Evolutionary conservation across 2,797 vertebrate species (phyloP), one percentile per base, ranked within the genome.

Genomic region (Sebastiscus tertius): DNA sequence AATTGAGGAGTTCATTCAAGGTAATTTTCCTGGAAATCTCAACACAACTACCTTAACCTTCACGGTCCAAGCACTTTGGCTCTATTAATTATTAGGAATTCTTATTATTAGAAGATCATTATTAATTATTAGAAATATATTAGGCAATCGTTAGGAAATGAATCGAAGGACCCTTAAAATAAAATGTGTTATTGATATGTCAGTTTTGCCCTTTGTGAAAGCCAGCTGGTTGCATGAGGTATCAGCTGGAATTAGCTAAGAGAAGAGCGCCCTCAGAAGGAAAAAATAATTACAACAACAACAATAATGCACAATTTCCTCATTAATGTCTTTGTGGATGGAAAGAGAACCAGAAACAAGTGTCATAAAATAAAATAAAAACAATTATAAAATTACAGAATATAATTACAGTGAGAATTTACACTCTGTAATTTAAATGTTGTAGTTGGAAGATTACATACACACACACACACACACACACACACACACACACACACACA

Each of bases 181-280:
- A n/a, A 39, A 66, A 18, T 10, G 9, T 3, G 3, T 29, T 18
- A 61, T 27, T 70, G 16, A 12, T 26, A 24, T 39, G 11, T 24
- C 13, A 26, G 1, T 24, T n/a, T 11, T 62, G 8, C 4, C 10
- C 20, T n/a, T 3, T 14, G 16, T 4, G 8, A 33, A 18, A 42
- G 13, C 10, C 9, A 56, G 63, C 14, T 8, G n/a, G 10, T 33
- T 66, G 6, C 16, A 24, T 22, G 1, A 22, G 4, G 13, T 12
- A 1, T 31, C 33, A 49, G 61, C n/a, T 31, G 46, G 13, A 14
- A 9, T 33, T 22, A 61, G 24, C 27, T 74, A 33, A 56, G 64
- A 49, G 66, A 58, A 67, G 71, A 84, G 75, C 70, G 65, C 75
- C 75, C 70, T 14, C 83, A 34, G 2, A 20, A 55, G 78, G 75